Evolutionary conservation across 2,888 invertebrate genomes (phyloP).

Genomic region (Xanthia icteritia): DNA sequence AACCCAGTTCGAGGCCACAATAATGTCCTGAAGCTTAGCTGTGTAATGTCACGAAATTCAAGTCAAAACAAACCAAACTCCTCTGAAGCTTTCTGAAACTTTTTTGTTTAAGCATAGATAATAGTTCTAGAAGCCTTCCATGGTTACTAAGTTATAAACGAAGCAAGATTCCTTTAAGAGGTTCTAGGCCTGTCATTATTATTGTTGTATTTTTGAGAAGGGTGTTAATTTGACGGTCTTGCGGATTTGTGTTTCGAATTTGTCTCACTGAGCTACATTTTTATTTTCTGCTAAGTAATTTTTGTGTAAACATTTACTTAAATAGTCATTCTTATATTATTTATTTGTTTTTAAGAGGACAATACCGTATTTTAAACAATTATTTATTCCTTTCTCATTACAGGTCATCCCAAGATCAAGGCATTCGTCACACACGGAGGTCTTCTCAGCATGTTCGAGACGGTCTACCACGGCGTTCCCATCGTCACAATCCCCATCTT

Average conservation of each 20-base stretch:
- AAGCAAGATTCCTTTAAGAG: not conserved
- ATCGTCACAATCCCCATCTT: constrained; percentile 95
- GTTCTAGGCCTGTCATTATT: constrained; percentile 1
- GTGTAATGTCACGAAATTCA: constrained; percentile 7
- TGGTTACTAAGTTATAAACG: not conserved
- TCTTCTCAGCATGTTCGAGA: constrained; percentile 95
- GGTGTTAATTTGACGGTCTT: constrained; percentile 6
- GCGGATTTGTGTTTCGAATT: not conserved
- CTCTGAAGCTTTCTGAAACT: constrained; percentile 20
- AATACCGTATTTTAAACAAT: not conserved
- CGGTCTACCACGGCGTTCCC: constrained; percentile 95
- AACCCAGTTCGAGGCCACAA: not conserved
- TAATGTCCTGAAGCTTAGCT: constrained; percentile 8
- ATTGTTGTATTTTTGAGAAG: not conserved
- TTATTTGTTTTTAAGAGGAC: too few relatives aligned
- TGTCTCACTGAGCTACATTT: not conserved
- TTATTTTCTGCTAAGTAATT: not conserved
- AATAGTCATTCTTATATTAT: not conserved
- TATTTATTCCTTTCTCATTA: constrained; percentile 34
- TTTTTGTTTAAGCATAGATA: constrained; percentile 33
- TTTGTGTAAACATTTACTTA: not conserved
- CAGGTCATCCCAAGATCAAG: constrained; percentile 94
- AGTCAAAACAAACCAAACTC: constrained; percentile 21
- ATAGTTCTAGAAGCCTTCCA: constrained; percentile 7
- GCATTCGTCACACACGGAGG: constrained; percentile 96